A percentile compares a stretch with the other conserved stretches of the same genome.
These are phyloP conservation scores for Haliaeetus leucogaster DNA, from an alignment of 2,113 vertebrate species.

Conservation along the genomic window DNA sequence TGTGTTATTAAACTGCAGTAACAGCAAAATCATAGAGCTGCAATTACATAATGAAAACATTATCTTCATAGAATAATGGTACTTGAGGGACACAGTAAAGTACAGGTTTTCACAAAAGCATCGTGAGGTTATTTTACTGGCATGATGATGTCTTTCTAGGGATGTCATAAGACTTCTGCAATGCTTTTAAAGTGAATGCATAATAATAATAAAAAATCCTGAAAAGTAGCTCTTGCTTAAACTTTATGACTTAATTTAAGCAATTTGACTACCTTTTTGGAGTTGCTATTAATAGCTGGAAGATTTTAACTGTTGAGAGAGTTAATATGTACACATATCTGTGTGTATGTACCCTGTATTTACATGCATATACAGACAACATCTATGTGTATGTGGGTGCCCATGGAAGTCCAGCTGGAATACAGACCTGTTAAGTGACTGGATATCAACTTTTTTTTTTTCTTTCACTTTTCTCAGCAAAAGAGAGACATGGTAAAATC, in stretches of 20 bases:
- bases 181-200: not conserved
- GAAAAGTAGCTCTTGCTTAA: not conserved
- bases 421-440: not conserved
- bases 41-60: conserved; percentile 28
- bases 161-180: not conserved
- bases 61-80: not conserved
- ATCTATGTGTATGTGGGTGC: not conserved
- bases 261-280: not conserved
- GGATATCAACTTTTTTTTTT: not conserved
- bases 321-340: not conserved
- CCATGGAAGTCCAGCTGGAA: not conserved
- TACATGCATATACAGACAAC: not conserved
- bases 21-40: not conserved
- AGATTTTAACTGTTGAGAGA: not conserved
- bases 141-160: not conserved
- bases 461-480: not conserved
- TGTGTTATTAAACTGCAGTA: not conserved
- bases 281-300: not conserved
- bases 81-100: not conserved
- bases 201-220: not conserved
- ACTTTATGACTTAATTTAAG: not conserved
- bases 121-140: not conserved
- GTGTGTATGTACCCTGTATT: not conserved
- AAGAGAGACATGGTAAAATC: not conserved
- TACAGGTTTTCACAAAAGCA: not conserved